phyloP scores from a whole-genome alignment of 1,140 invertebrate species.

The Panulirus ornatus region DNA sequence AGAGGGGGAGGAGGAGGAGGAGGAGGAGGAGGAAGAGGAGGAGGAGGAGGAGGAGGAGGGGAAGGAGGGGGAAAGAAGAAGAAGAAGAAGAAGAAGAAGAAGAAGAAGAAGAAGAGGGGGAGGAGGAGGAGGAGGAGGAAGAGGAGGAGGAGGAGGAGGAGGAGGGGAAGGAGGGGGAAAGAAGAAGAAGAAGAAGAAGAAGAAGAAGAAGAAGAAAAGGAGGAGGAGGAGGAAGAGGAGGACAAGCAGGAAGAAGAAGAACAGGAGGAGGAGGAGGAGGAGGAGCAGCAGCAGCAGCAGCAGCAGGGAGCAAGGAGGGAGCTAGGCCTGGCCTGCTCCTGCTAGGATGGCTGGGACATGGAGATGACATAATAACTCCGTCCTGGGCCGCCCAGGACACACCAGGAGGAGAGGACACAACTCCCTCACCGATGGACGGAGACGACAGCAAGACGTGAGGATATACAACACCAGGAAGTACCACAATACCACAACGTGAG shows the following conservation, averaged over 20 bases:
- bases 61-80: neutral
- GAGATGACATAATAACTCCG: too few species aligned
- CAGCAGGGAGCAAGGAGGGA: neutral
- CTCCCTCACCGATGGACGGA: too few species aligned
- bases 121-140: neutral
- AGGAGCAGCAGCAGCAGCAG: constrained; percentile 1
- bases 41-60: neutral
- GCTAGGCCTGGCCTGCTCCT: neutral
- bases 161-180: neutral
- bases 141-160: neutral
- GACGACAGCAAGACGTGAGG: too few species aligned
- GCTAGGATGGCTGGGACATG: too few species aligned
- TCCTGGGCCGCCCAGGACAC: too few species aligned
- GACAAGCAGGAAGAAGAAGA: neutral
- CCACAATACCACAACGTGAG: too few species aligned
- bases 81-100: neutral
- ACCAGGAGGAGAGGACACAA: too few species aligned
- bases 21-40: neutral
- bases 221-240: neutral
- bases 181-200: neutral
- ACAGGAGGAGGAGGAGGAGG: neutral
- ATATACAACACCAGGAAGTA: too few species aligned
- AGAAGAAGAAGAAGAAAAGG: neutral
- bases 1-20: too few species aligned
- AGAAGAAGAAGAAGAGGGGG: constrained; percentile 1